phyloP scores from a whole-genome alignment of 2,888 invertebrate species.

The Drosophila helvetica region DNA sequence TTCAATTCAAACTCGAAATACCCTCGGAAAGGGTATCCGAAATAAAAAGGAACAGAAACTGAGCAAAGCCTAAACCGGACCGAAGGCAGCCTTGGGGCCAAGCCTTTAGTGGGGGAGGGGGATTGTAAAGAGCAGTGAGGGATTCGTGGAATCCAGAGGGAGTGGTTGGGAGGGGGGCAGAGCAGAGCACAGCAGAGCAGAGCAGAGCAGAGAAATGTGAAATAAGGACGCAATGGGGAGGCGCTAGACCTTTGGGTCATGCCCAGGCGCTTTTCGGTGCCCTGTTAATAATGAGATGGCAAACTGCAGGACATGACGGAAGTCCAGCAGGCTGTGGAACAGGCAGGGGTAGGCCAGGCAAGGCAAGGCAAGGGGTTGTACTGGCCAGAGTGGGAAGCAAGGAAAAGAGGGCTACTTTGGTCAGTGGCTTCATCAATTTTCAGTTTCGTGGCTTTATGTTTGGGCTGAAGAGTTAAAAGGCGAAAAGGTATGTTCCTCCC shows the following conservation, averaged over 20 bases:
- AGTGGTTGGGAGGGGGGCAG: conserved; percentile 16
- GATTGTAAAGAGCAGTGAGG: not conserved
- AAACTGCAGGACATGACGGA: conserved; percentile 55
- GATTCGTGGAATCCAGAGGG: not conserved
- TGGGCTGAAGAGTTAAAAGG: not conserved
- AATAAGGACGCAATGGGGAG: conserved; percentile 71
- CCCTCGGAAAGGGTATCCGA: not conserved
- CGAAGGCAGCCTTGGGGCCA: conserved; percentile 40
- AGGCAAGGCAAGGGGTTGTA: not conserved
- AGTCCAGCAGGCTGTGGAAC: not conserved
- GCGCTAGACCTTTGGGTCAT: conserved; percentile 76
- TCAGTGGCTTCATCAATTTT: conserved; percentile 45
- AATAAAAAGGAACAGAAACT: conserved; percentile 11
- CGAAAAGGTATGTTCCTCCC: not conserved
- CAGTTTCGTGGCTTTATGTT: conserved; percentile 37
- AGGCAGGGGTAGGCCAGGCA: not conserved
- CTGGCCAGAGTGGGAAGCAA: too few relatives aligned
- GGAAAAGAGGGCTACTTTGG: not conserved
- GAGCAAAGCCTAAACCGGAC: conserved; percentile 42
- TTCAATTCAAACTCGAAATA: not conserved
- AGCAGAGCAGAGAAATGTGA: conserved; percentile 45
- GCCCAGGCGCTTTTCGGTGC: conserved; percentile 60
- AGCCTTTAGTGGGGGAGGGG: not conserved
- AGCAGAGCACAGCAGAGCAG: conserved; percentile 10
- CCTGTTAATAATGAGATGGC: conserved; percentile 73